These are phyloP conservation scores for Neodiprion lecontei DNA, from an alignment of 1,140 invertebrate genomes.

Conservation along the genomic window DNA sequence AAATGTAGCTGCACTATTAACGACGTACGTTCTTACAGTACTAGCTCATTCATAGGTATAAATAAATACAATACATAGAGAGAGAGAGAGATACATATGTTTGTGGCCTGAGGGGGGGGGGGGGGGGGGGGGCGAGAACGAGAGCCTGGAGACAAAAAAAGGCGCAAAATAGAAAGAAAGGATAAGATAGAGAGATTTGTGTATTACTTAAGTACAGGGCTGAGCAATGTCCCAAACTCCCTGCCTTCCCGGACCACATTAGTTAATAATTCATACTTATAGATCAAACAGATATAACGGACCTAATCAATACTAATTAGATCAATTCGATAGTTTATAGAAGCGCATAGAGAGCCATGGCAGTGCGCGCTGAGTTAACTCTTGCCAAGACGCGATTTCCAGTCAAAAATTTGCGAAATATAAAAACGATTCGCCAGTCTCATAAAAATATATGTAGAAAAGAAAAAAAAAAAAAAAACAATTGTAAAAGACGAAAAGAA, in stretches of 20 bases:
- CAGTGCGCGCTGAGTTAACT: slow-evolving; percentile 35
- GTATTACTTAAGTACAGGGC: slow-evolving; percentile 44
- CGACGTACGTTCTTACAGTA: slow-evolving; percentile 29
- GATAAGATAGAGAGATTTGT: slow-evolving; percentile 32
- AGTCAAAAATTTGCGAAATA: too few species aligned
- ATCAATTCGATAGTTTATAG: slow-evolving; percentile 14
- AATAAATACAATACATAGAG: slow-evolving; percentile 48
- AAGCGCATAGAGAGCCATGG: slow-evolving; percentile 35
- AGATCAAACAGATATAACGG: slow-evolving; percentile 21
- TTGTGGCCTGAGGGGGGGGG: too few species aligned
- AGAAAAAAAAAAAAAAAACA: background rate
- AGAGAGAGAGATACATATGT: background rate
- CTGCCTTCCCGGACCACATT: slow-evolving; percentile 16
- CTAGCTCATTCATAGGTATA: slow-evolving; percentile 40
- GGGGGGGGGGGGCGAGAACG: background rate
- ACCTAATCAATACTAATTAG: background rate
- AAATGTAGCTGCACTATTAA: slow-evolving; percentile 29
- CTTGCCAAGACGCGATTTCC: background rate
- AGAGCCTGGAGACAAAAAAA: slow-evolving; percentile 21
- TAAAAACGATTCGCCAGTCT: background rate
- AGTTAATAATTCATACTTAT: background rate
- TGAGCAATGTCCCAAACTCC: slow-evolving; percentile 37
- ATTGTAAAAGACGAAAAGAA: background rate
- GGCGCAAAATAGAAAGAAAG: slow-evolving; percentile 17
- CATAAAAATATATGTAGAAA: background rate